These are phyloP conservation scores for Artibeus lituratus DNA, from an alignment of 2,797 vertebrate species.

Conservation along the genomic window DNA sequence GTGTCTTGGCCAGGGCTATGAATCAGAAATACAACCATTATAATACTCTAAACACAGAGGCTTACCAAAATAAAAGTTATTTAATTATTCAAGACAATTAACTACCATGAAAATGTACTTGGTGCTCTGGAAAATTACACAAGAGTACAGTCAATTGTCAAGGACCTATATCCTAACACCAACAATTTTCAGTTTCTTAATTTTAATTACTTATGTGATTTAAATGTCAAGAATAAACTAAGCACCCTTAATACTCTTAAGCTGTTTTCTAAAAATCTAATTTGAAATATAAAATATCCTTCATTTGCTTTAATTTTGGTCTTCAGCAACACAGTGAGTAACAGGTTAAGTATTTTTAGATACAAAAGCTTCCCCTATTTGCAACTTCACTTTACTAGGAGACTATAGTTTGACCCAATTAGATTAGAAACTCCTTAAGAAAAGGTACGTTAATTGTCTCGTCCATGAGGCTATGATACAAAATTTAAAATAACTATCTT, in stretches of 20 bases:
- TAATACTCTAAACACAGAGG: not conserved
- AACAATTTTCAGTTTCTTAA: constrained; percentile 1
- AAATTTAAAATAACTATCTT: not conserved
- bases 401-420: not conserved
- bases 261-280: constrained; percentile 4
- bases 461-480: not conserved
- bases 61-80: constrained; percentile 25
- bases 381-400: not conserved
- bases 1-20: not conserved
- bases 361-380: not conserved
- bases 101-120: not conserved
- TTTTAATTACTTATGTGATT: constrained; percentile 24
- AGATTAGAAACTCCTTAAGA: not conserved
- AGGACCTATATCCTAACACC: not conserved
- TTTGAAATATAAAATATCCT: not conserved
- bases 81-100: constrained; percentile 30
- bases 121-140: constrained; percentile 1
- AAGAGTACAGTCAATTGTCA: not conserved
- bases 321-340: not conserved
- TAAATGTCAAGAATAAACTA: not conserved
- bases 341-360: not conserved
- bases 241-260: not conserved
- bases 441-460: not conserved
- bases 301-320: not conserved
- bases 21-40: not conserved